A percentile compares a stretch with the other conserved stretches of the same genome.
These are phyloP conservation scores for Bicyclus anynana DNA, from an alignment of 1,140 invertebrate genomes.

Conservation along the genomic window DNA sequence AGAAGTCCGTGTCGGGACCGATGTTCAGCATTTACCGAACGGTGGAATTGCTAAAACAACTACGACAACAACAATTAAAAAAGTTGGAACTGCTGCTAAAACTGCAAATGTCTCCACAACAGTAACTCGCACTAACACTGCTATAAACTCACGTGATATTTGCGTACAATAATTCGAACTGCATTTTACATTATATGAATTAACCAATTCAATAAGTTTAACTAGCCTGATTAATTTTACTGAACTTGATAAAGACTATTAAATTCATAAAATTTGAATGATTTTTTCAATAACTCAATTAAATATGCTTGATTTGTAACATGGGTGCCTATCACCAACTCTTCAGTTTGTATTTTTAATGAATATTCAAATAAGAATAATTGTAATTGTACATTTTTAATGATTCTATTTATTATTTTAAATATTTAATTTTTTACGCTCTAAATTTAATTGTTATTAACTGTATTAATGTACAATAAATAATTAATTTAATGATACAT, in stretches of 20 bases:
- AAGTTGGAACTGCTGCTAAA: constrained; percentile 56
- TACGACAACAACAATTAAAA: constrained; percentile 60
- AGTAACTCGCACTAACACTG: constrained; percentile 54
- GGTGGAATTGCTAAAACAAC: constrained; percentile 60
- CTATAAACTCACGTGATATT: constrained; percentile 57
- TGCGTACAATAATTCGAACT: constrained; percentile 54
- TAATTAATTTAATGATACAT: constrained; percentile 21
- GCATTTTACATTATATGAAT: background rate
- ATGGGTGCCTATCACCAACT: background rate
- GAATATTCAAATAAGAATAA: background rate
- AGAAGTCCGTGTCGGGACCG: constrained; percentile 52
- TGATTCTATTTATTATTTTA: constrained; percentile 2
- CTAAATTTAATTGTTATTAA: constrained; percentile 23
- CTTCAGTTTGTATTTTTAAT: background rate
- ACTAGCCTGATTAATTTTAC: background rate
- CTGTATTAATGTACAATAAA: constrained; percentile 23
- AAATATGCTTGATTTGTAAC: background rate
- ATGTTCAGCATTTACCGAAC: constrained; percentile 57
- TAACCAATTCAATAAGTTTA: background rate
- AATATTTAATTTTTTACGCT: constrained; percentile 8
- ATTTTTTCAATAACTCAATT: background rate
- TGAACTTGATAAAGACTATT: background rate
- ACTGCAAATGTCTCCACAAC: constrained; percentile 52
- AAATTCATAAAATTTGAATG: background rate
- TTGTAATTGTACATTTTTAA: background rate